These are phyloP conservation scores for Rhinogobio ventralis DNA, from an alignment of 2,797 vertebrate species.

Conservation along the genomic window DNA sequence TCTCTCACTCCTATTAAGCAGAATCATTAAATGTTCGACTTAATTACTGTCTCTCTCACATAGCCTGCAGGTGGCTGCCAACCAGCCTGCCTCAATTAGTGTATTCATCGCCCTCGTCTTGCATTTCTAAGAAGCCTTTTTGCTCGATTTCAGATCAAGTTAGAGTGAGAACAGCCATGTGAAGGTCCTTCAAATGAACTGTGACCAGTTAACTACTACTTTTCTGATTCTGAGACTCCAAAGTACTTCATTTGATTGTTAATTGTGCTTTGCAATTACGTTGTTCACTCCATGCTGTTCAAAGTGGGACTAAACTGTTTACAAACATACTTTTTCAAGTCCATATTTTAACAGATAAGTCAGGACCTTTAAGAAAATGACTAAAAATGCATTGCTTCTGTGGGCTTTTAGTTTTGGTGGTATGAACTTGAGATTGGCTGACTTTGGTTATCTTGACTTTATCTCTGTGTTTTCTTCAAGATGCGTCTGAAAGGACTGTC, in stretches of 20 bases:
- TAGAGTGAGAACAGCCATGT: not conserved
- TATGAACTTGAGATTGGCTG: too few relatives aligned
- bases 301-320: not conserved
- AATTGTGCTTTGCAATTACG: not conserved
- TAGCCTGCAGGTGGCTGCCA: slow-evolving; percentile 91
- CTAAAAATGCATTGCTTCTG: too few relatives aligned
- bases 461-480: too few relatives aligned
- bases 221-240: not conserved
- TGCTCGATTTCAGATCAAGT: not conserved
- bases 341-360: too few relatives aligned
- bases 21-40: slow-evolving; percentile 95
- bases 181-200: slow-evolving; percentile 5
- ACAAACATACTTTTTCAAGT: not conserved
- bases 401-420: too few relatives aligned
- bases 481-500: too few relatives aligned
- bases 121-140: slow-evolving; percentile 26
- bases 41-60: slow-evolving; percentile 91
- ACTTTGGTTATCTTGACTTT: too few relatives aligned
- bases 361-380: too few relatives aligned
- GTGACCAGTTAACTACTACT: not conserved
- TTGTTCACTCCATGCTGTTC: not conserved
- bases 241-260: too few relatives aligned
- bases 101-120: slow-evolving; percentile 12
- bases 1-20: slow-evolving; percentile 91
- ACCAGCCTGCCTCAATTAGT: slow-evolving; percentile 65